These are phyloP conservation scores for Fistularia tabacaria DNA, from an alignment of 2,797 vertebrate species.

Conservation along the genomic window DNA sequence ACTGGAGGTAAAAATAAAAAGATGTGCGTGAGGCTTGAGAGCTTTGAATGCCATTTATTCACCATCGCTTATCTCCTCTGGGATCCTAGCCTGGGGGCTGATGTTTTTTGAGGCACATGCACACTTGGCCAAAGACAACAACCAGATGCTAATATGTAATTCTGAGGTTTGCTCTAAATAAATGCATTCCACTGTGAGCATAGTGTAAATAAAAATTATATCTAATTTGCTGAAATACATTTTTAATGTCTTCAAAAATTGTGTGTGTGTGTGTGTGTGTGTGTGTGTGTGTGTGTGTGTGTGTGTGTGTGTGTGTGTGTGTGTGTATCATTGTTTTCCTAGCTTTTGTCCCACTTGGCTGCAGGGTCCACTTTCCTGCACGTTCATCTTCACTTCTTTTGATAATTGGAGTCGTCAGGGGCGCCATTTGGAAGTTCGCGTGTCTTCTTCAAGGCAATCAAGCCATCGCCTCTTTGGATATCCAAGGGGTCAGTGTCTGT, in stretches of 20 bases:
- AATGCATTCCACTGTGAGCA: constrained; percentile 24
- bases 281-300: too few species aligned
- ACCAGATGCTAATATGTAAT: constrained; percentile 42
- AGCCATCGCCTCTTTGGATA: too few species aligned
- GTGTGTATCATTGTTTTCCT: too few species aligned
- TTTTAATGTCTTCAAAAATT: background rate
- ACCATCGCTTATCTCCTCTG: constrained; percentile 61
- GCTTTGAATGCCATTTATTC: constrained; percentile 61
- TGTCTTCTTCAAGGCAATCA: too few species aligned
- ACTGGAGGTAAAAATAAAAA: constrained; percentile 68
- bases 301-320: too few species aligned
- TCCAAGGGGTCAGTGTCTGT: too few species aligned
- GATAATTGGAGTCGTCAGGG: too few species aligned
- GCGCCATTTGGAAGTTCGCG: too few species aligned
- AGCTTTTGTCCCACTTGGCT: too few species aligned
- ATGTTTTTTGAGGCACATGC: constrained; percentile 54
- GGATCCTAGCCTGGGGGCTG: constrained; percentile 52
- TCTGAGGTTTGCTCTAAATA: constrained; percentile 35
- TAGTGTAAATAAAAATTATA: constrained; percentile 29
- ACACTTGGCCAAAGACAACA: constrained; percentile 50
- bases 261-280: too few species aligned
- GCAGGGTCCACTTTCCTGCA: too few species aligned
- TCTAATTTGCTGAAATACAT: constrained; percentile 11
- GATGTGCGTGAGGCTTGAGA: constrained; percentile 53
- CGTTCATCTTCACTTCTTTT: too few species aligned